These are phyloP conservation scores for Platichthys stellatus DNA, from an alignment of 2,113 vertebrate species.

Conservation along the genomic window DNA sequence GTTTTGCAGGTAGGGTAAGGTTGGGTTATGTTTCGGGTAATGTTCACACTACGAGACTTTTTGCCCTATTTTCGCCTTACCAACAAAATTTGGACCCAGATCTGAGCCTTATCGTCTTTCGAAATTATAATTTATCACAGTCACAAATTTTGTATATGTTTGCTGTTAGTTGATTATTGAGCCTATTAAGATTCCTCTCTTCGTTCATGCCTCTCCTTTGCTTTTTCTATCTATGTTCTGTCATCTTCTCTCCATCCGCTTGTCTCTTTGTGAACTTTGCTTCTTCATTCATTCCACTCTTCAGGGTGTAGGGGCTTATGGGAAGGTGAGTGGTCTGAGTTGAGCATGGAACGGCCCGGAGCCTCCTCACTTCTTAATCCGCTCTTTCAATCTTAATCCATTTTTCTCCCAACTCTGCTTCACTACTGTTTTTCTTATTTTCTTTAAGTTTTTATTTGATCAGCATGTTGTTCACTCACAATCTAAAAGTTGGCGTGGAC, in stretches of 20 bases:
- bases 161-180: neutral
- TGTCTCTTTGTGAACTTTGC: constrained; percentile 12
- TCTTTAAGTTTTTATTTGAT: constrained; percentile 17
- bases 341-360: constrained; percentile 59
- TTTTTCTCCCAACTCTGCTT: constrained; percentile 16
- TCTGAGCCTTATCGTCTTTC: too few relatives aligned
- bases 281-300: constrained; percentile 65
- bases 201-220: constrained; percentile 3
- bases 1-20: too few relatives aligned
- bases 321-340: constrained; percentile 78
- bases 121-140: too few relatives aligned
- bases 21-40: too few relatives aligned
- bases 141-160: neutral
- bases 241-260: constrained; percentile 17
- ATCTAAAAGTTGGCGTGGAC: constrained; percentile 5
- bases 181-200: neutral
- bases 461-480: constrained; percentile 32
- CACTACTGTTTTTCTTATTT: neutral
- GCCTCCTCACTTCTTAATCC: constrained; percentile 49
- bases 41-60: too few relatives aligned
- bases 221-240: neutral
- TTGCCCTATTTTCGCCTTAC: too few relatives aligned
- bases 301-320: constrained; percentile 75
- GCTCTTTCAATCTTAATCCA: neutral
- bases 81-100: too few relatives aligned